These are phyloP conservation scores for Syritta pipiens DNA, from an alignment of 2,888 invertebrate genomes.

Conservation along the genomic window DNA sequence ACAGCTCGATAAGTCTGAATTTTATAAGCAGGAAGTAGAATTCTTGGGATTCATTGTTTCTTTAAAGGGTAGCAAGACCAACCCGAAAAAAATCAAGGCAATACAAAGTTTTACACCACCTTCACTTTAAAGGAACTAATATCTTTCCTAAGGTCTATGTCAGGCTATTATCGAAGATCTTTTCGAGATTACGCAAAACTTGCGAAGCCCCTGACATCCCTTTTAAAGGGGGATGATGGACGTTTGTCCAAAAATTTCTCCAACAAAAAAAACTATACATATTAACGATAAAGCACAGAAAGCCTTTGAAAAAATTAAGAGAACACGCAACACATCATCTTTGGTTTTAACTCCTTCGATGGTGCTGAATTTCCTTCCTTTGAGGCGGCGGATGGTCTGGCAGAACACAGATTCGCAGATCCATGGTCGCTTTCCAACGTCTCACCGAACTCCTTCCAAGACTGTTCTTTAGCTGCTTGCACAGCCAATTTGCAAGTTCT, in stretches of 20 bases:
- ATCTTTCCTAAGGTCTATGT: slow-evolving; percentile 58
- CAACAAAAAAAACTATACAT: too few relatives aligned
- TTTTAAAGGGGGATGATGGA: too few relatives aligned
- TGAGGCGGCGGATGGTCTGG: too few relatives aligned
- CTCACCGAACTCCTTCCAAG: too few relatives aligned
- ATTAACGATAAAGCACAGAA: slow-evolving; percentile 10
- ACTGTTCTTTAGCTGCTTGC: too few relatives aligned
- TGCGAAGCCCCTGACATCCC: slow-evolving; percentile 57
- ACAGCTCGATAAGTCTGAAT: slow-evolving; percentile 25
- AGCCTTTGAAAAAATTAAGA: slow-evolving; percentile 19
- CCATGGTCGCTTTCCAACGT: too few relatives aligned
- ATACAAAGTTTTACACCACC: slow-evolving; percentile 60
- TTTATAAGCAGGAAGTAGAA: slow-evolving; percentile 66
- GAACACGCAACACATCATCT: too few relatives aligned
- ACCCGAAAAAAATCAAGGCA: slow-evolving; percentile 67
- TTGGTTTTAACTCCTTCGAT: too few relatives aligned
- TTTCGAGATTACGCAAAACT: slow-evolving; percentile 57
- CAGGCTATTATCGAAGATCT: slow-evolving; percentile 66
- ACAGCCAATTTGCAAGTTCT: too few relatives aligned
- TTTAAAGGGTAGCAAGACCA: slow-evolving; percentile 70
- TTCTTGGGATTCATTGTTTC: slow-evolving; percentile 73
- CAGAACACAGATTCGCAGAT: too few relatives aligned
- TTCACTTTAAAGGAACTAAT: slow-evolving; percentile 49
- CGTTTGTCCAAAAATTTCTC: slow-evolving; percentile 2
- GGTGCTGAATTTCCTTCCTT: too few relatives aligned